These are phyloP conservation scores for Girardinus metallicus DNA, from an alignment of 2,797 vertebrate species.

Conservation along the genomic window DNA sequence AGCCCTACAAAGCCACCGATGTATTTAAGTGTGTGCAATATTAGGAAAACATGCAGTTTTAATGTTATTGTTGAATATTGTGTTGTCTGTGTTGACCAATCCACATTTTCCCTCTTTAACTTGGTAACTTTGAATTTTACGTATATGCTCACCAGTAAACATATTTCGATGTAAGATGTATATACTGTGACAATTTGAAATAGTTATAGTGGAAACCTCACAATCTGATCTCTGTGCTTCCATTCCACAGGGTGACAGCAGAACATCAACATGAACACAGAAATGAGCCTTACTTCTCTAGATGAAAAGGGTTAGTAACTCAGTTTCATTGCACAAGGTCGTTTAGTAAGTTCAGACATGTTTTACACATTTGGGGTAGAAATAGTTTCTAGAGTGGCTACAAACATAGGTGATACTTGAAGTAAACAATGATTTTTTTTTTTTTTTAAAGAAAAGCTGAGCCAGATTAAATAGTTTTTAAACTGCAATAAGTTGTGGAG, in stretches of 20 bases:
- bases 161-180: neutral
- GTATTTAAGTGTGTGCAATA: neutral
- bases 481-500: neutral
- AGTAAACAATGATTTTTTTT: neutral
- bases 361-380: neutral
- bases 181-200: neutral
- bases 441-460: neutral
- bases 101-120: neutral
- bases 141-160: neutral
- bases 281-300: constrained; percentile 46
- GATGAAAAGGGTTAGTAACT: constrained; percentile 57
- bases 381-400: neutral
- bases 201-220: neutral
- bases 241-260: constrained; percentile 24
- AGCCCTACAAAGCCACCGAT: neutral
- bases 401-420: neutral
- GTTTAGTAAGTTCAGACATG: neutral
- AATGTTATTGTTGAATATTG: neutral
- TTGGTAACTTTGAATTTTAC: neutral
- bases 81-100: neutral
- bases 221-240: neutral
- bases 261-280: constrained; percentile 15
- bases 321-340: neutral
- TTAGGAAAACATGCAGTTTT: neutral
- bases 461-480: neutral